These are phyloP conservation scores for Psilopsiagon aymara DNA, from an alignment of 2,113 vertebrate genomes.

Conservation along the genomic window DNA sequence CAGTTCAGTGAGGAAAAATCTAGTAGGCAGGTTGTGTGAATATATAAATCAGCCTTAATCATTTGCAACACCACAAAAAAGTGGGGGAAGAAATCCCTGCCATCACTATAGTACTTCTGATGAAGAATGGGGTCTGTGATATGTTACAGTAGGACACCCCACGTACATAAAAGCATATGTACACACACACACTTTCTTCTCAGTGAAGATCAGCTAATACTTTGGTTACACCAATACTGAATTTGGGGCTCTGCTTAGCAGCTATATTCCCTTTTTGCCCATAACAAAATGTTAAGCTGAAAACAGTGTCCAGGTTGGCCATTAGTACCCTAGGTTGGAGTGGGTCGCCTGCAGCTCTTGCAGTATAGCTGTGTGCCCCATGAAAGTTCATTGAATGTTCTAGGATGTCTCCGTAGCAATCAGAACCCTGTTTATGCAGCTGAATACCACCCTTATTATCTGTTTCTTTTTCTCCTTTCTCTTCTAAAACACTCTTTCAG, in stretches of 20 bases:
- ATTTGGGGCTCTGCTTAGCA: not conserved
- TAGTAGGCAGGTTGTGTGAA: not conserved
- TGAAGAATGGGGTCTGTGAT: not conserved
- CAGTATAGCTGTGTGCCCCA: not conserved
- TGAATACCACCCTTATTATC: not conserved
- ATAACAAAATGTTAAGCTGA: not conserved
- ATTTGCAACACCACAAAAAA: not conserved
- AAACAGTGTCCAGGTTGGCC: not conserved
- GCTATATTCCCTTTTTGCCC: not conserved
- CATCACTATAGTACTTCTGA: not conserved
- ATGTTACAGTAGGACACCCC: fast-evolving
- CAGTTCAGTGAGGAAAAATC: not conserved
- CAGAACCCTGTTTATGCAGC: not conserved
- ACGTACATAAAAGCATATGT: fast-evolving
- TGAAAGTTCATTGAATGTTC: not conserved
- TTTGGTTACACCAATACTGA: not conserved
- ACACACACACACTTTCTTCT: not conserved
- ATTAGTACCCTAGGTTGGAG: no score
- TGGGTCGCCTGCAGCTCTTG: not conserved
- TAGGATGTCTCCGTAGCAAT: not conserved
- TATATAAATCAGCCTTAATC: not conserved
- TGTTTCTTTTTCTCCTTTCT: not conserved
- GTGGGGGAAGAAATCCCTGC: not conserved
- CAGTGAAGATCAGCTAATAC: not conserved
- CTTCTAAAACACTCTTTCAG: not conserved